Percentiles rank a stretch among this genome's conserved stretches.
These are phyloP conservation scores for Pheosia gnoma DNA, from an alignment of 2,888 invertebrate genomes.

Conservation along the genomic window DNA sequence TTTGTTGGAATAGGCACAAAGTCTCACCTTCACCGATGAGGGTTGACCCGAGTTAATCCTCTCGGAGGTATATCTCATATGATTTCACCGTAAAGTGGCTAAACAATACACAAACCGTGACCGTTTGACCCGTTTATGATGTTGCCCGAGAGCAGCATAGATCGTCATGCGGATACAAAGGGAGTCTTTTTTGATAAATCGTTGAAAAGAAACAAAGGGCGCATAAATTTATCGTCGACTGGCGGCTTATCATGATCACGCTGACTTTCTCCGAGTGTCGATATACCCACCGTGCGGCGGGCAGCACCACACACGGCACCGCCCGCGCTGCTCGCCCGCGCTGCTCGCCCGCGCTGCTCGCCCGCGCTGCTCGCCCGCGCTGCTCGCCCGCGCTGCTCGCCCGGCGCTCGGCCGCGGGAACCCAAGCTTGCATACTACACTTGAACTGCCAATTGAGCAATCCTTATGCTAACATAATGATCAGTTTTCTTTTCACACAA, in stretches of 20 bases:
- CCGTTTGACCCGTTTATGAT: conserved; percentile 57
- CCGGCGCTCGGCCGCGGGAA: conserved; percentile 34
- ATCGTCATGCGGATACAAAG: conserved; percentile 46
- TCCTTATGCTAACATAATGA: conserved; percentile 22
- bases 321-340: conserved; percentile 25
- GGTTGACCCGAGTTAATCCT: conserved; percentile 16
- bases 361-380: conserved; percentile 20
- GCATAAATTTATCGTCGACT: conserved; percentile 76
- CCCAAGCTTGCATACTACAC: conserved; percentile 13
- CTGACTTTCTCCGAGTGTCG: conserved; percentile 76
- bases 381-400: conserved; percentile 28
- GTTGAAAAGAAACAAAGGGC: conserved; percentile 80
- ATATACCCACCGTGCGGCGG: conserved; percentile 40
- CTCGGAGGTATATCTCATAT: conserved; percentile 10
- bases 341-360: conserved; percentile 11
- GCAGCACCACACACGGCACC: conserved; percentile 43
- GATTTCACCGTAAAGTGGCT: conserved; percentile 20
- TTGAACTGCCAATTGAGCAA: conserved; percentile 21
- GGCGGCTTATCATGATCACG: conserved; percentile 75
- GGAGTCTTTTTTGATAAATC: conserved; percentile 75
- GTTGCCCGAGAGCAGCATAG: conserved; percentile 36
- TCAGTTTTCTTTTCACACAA: conserved; percentile 17
- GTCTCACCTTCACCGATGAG: conserved; percentile 23
- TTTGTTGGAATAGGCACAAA: conserved; percentile 27
- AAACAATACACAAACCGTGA: conserved; percentile 38